Conservation (phyloP, 2,113 vertebrate genomes). For the Silurus glanis region DNA sequence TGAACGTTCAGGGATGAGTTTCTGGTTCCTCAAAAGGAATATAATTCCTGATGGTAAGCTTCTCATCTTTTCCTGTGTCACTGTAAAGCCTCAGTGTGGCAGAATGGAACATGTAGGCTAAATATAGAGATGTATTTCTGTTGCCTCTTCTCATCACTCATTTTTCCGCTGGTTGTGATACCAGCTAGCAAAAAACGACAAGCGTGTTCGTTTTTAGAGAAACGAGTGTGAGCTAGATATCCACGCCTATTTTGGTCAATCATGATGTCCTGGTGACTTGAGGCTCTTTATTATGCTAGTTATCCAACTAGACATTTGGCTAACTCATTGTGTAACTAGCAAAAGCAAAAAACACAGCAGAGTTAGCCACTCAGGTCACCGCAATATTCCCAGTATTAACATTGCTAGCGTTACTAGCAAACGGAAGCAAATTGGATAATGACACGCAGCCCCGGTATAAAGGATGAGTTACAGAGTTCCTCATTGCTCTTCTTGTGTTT, state of each 20-base stretch:
- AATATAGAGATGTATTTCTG: neutral
- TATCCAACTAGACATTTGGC: neutral
- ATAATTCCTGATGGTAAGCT: neutral
- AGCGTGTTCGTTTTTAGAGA: neutral
- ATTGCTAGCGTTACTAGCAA: neutral
- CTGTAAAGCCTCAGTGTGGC: neutral
- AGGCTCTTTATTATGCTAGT: no score
- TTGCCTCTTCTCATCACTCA: neutral
- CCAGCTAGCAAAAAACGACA: neutral
- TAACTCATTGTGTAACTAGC: neutral
- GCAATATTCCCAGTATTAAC: neutral
- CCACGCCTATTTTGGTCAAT: neutral
- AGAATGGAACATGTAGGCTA: no score
- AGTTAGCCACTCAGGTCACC: neutral
- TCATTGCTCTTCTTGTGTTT: conserved; percentile 18
- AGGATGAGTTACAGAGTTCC: conserved; percentile 16
- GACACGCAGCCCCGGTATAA: neutral
- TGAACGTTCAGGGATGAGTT: no score
- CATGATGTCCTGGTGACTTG: no score
- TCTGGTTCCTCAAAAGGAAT: neutral
- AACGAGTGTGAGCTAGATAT: neutral
- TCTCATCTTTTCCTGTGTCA: neutral
- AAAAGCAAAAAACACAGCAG: neutral
- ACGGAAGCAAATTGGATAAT: neutral
- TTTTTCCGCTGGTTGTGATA: neutral